These are phyloP conservation scores for Hoplodrina blanda DNA, from an alignment of 2,888 invertebrate genomes.

Conservation along the genomic window DNA sequence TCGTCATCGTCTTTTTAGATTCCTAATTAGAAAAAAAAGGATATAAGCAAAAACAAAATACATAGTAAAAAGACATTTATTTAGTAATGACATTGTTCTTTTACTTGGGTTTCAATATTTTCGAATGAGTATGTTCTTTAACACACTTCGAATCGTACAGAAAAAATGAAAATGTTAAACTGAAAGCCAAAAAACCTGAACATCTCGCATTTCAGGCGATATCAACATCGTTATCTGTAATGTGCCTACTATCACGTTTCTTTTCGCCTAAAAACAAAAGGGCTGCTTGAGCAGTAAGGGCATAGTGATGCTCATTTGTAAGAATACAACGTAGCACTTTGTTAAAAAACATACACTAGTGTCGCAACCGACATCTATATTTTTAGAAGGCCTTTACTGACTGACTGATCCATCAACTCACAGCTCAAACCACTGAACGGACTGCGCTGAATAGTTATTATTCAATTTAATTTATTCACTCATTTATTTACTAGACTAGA, in stretches of 20 bases:
- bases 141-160: neutral
- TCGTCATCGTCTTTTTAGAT: no score
- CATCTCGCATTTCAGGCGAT: conserved; percentile 16
- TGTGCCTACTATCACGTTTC: conserved; percentile 9
- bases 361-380: neutral
- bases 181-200: conserved; percentile 1
- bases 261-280: conserved; percentile 11
- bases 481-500: no score
- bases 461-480: no score
- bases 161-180: conserved; percentile 2
- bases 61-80: no score
- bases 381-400: no score
- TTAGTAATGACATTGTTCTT: neutral
- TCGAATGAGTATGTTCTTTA: neutral
- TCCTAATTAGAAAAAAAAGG: no score
- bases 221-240: conserved; percentile 27
- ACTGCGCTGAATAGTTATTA: no score
- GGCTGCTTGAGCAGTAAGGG: neutral
- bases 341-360: neutral
- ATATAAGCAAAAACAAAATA: no score
- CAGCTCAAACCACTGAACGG: no score
- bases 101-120: neutral
- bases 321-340: neutral
- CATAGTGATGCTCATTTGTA: neutral
- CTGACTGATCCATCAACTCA: no score